Percentiles rank a stretch among this genome's conserved stretches.
Evolutionary conservation across 1,140 invertebrate genomes (phyloP).

Genomic region (Listronotus oregonensis): DNA sequence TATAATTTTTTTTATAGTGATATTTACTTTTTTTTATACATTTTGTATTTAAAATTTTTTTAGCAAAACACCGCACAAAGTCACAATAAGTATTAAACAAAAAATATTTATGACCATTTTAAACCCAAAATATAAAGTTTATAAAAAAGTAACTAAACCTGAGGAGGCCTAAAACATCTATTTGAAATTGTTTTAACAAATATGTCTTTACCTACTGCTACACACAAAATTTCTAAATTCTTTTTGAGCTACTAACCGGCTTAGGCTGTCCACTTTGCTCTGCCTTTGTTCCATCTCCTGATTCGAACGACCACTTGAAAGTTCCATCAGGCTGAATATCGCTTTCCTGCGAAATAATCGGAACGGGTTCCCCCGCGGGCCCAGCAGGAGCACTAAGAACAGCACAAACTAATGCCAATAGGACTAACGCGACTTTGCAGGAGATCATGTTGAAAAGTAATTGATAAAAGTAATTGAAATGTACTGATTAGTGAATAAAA

Average conservation of each 20-base stretch:
- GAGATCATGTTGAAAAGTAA: not conserved
- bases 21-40: no score
- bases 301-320: constrained; percentile 32
- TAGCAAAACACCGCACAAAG: no score
- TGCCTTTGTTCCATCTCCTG: constrained; percentile 30
- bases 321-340: constrained; percentile 29
- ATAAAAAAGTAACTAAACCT: no score
- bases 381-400: constrained; percentile 18
- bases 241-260: constrained; percentile 11
- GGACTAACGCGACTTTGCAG: constrained; percentile 10
- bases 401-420: not conserved
- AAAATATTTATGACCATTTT: no score
- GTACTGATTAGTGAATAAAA: constrained; percentile 18
- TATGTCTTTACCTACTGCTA: no score
- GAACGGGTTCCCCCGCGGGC: constrained; percentile 23
- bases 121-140: no score
- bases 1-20: no score
- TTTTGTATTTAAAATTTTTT: no score
- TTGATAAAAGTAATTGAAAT: not conserved
- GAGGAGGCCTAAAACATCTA: no score
- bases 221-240: constrained; percentile 7
- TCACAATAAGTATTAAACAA: no score
- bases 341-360: constrained; percentile 31
- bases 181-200: no score
- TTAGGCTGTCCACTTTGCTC: constrained; percentile 34